These are phyloP conservation scores for Nicator chloris DNA, from an alignment of 2,113 vertebrate species.

Conservation along the genomic window DNA sequence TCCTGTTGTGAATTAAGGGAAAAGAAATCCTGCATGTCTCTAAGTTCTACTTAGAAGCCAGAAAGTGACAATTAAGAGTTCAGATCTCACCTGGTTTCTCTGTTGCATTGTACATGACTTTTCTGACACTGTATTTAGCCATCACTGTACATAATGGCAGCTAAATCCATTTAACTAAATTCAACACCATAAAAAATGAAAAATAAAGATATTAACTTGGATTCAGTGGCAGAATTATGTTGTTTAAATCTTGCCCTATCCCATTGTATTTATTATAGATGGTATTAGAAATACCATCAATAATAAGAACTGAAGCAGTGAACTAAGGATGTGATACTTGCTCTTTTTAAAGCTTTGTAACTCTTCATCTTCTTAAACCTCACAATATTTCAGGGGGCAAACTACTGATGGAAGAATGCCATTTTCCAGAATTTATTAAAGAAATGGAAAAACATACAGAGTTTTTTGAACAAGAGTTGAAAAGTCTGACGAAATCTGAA, in stretches of 20 bases:
- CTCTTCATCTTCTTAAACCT: background rate
- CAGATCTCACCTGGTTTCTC: background rate
- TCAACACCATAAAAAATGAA: background rate
- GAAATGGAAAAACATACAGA: background rate
- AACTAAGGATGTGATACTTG: background rate
- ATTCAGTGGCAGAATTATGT: background rate
- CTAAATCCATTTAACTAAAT: background rate
- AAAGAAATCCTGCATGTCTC: background rate
- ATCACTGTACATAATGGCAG: background rate
- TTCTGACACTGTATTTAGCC: background rate
- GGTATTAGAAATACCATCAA: background rate
- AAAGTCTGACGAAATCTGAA: background rate
- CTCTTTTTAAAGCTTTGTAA: background rate
- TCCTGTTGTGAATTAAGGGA: background rate
- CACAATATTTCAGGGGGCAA: conserved; percentile 31
- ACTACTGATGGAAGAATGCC: background rate
- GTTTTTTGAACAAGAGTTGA: background rate
- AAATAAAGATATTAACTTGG: background rate
- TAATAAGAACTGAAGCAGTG: background rate
- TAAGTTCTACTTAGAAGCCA: background rate
- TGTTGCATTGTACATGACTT: background rate
- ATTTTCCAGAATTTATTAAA: background rate
- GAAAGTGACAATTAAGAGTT: background rate
- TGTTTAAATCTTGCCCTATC: background rate
- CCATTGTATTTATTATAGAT: background rate